Base-by-base conservation (phyloP, 2,888 invertebrate genomes). In the Lycaena phlaeas region DNA sequence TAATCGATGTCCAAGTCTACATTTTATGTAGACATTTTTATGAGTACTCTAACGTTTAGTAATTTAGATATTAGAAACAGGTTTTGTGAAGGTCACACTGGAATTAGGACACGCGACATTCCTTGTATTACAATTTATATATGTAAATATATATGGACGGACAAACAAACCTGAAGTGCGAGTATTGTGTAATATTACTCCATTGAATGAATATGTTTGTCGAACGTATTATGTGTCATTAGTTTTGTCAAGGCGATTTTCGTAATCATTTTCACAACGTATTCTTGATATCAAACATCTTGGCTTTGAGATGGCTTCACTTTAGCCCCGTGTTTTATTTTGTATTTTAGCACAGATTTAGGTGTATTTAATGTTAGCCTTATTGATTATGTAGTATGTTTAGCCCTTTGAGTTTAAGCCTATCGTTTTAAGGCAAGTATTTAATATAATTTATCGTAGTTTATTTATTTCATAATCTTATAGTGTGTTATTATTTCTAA, bases 191-290 rank as follows among this genome's bases (percentile, higher is more conserved):
- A 73, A 75, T 66, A 61, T 61, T 61, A 59, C 59, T 54, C 64
- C 59, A 66, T 66, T 62, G 62, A 60, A 69, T 68, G 61, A 68
- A 74, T 71, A 69, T 78, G 69, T 81, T 79, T 81, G 73, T 67
- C 55, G 57, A 69, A 73, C 59, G 56, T 65, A 68, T 79, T 77
- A 72, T 72, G 59, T 34, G 49, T 64, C 58, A 62, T 68, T 71
- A 68, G 67, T 61, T 69, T 65, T 69, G 69, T 72, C 78, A 81
- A 81, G 79, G 77, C 49, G 54, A 53, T 75, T 75, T 74, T 78
- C 69, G 73, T 69, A 70, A 76, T 56, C 64, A 66, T 70, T 65
- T 43, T 34, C 48, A 44, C 41, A 45, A 44, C 39, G 38, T 42
- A 25, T 22, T 25, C 27, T 14, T 36, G 18, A 39, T 38, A 36